These are phyloP conservation scores for Strix uralensis DNA, from an alignment of 2,113 vertebrate genomes.

Conservation along the genomic window DNA sequence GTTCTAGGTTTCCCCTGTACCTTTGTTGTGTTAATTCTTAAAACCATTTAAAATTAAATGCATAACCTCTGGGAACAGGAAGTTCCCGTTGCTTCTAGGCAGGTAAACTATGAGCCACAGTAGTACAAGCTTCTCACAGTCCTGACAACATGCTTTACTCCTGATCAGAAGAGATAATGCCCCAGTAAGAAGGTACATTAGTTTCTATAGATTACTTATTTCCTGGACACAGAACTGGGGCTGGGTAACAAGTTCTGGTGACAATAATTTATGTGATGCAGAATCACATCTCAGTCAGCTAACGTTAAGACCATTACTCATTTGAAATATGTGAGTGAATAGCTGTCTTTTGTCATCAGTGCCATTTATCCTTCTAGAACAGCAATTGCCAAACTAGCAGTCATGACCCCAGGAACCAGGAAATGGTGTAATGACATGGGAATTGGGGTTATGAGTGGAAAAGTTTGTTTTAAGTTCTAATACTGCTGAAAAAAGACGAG, in stretches of 20 bases:
- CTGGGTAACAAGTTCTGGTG: not conserved
- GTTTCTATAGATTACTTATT: not conserved
- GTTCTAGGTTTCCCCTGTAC: not conserved
- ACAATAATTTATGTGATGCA: not conserved
- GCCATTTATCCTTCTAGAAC: not conserved
- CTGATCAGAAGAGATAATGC: not conserved
- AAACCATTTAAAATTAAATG: not conserved
- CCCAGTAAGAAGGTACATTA: not conserved
- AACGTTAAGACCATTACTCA: not conserved
- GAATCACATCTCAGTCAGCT: not conserved
- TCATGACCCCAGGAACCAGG: not conserved
- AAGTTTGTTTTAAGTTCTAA: not conserved
- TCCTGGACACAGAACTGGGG: not conserved
- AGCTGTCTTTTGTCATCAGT: not conserved
- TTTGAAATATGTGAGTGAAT: not conserved
- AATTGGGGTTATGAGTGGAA: not conserved
- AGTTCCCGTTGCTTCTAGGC: not conserved
- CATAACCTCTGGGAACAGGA: not conserved
- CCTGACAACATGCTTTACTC: not conserved
- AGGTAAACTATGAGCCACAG: not conserved
- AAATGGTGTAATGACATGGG: not conserved
- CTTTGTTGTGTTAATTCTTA: not conserved
- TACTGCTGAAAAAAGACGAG: not conserved
- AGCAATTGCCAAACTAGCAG: not conserved
- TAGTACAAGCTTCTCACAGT: not conserved